Conservation (phyloP, 2,888 invertebrate species). For the Drosophila paranaensis region DNA sequence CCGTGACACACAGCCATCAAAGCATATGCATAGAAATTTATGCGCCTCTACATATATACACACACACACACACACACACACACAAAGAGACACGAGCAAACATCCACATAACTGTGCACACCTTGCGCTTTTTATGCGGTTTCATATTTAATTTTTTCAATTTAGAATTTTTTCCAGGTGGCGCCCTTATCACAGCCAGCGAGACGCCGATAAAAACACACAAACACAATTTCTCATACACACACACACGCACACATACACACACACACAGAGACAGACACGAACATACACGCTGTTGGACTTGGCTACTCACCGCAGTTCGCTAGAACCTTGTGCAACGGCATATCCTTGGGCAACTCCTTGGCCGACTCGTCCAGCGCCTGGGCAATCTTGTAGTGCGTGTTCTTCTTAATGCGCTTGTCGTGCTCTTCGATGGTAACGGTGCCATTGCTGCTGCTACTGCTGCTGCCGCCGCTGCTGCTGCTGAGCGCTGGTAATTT, state of each 20-base stretch:
- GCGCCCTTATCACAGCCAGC: constrained; percentile 23
- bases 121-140: constrained; percentile 45
- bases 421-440: constrained; percentile 87
- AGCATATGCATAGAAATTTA: constrained; percentile 49
- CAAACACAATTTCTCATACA: not conserved
- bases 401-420: constrained; percentile 93
- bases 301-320: constrained; percentile 80
- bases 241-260: constrained; percentile 6
- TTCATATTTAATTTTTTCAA: constrained; percentile 13
- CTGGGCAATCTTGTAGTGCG: constrained; percentile 92
- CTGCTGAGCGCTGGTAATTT: constrained; percentile 81
- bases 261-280: not conserved
- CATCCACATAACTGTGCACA: constrained; percentile 42
- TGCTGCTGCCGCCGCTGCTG: constrained; percentile 57
- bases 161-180: constrained; percentile 13
- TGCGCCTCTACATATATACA: constrained; percentile 34
- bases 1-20: constrained; percentile 65
- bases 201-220: constrained; percentile 18
- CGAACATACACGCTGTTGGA: not conserved
- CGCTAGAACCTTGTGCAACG: constrained; percentile 80
- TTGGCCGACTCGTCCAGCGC: constrained; percentile 90
- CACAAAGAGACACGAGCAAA: not conserved
- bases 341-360: constrained; percentile 87
- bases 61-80: constrained; percentile 23
- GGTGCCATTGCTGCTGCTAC: constrained; percentile 64